Evolutionary conservation across 2,888 invertebrate genomes (phyloP).

Genomic region (Agrypnus murinus): DNA sequence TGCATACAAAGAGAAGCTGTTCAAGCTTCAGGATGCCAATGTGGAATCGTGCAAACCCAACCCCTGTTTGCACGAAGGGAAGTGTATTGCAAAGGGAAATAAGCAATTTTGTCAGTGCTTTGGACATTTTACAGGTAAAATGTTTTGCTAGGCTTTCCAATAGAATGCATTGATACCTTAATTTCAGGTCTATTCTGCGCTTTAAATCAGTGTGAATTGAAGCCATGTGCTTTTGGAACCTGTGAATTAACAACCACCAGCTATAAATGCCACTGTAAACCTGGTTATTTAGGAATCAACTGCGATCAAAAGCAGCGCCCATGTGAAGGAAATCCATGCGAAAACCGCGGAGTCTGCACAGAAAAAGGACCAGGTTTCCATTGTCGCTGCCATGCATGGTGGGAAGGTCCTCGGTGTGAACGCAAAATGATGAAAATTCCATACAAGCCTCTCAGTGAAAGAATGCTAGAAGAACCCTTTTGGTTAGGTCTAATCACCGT

Average conservation of each 20-base stretch:
- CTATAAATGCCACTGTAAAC: constrained; percentile 79
- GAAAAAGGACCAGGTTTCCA: constrained; percentile 79
- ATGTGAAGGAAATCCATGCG: constrained; percentile 84
- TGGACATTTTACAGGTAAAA: constrained; percentile 82
- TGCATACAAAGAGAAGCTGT: constrained; percentile 78
- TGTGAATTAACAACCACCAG: constrained; percentile 74
- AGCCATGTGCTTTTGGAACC: constrained; percentile 80
- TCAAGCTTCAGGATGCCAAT: constrained; percentile 75
- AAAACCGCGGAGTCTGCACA: constrained; percentile 83
- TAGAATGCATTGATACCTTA: not conserved
- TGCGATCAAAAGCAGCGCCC: constrained; percentile 82
- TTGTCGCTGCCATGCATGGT: constrained; percentile 84
- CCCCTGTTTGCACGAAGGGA: constrained; percentile 82
- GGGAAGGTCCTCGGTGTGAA: constrained; percentile 79
- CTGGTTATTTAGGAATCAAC: constrained; percentile 79
- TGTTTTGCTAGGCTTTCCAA: too few relatives aligned
- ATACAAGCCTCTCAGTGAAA: constrained; percentile 82
- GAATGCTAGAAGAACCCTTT: constrained; percentile 91
- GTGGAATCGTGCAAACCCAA: constrained; percentile 83
- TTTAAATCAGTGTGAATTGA: constrained; percentile 83
- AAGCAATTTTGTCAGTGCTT: constrained; percentile 80
- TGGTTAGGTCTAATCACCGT: constrained; percentile 93
- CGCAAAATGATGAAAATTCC: constrained; percentile 80
- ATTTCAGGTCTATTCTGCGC: constrained; percentile 82
- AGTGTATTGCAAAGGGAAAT: constrained; percentile 76